phyloP scores from a whole-genome alignment of 2,113 vertebrate genomes.

The Psilopogon haemacephalus region DNA sequence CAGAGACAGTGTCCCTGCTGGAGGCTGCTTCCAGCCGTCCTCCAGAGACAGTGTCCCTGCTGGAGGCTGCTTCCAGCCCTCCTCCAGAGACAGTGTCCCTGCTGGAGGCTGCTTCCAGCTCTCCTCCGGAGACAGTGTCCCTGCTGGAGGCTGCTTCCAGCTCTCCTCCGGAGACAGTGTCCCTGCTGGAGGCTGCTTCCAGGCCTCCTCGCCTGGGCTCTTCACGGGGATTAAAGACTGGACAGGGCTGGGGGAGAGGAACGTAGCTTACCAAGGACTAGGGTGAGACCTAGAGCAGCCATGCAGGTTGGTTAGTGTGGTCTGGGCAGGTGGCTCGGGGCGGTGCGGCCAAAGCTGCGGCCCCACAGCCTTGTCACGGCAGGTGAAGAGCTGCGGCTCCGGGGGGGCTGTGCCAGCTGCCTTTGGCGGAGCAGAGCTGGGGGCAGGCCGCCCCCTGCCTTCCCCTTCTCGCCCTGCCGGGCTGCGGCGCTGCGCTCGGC shows the following conservation, averaged over 20 bases:
- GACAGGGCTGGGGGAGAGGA: neutral
- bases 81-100: no score
- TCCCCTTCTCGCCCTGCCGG: neutral
- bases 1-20: no score
- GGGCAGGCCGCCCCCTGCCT: neutral
- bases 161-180: no score
- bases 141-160: neutral
- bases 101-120: neutral
- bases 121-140: no score
- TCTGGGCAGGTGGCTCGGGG: no score
- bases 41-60: no score
- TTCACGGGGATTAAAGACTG: neutral
- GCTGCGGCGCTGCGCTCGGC: accelerated
- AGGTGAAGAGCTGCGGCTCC: no score
- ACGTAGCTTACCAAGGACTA: neutral
- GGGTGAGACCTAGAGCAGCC: neutral
- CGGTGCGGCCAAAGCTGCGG: no score
- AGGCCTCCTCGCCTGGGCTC: neutral
- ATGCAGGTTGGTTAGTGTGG: no score
- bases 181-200: neutral
- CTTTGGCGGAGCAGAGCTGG: neutral
- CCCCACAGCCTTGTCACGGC: no score
- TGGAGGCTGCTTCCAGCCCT: neutral
- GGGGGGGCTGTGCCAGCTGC: accelerated
- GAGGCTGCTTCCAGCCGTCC: neutral